Evolutionary conservation across 2,113 vertebrate species (phyloP).

Genomic region (Aleadryas rufinucha): DNA sequence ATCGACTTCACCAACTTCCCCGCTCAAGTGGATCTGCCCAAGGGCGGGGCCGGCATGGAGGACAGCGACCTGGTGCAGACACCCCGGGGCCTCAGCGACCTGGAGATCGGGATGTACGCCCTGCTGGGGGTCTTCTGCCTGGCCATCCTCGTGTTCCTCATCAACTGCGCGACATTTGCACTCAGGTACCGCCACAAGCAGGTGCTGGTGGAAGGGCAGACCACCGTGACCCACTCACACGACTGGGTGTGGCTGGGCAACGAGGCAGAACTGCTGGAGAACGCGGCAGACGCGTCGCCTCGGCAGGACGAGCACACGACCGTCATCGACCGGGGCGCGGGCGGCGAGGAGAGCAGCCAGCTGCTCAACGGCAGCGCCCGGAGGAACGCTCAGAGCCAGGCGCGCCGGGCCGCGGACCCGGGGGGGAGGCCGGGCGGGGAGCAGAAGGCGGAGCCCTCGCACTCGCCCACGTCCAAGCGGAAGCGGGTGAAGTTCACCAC

Average conservation of each 20-base stretch:
- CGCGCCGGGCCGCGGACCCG: slow-evolving; percentile 66
- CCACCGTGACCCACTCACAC: slow-evolving; percentile 86
- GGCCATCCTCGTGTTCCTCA: slow-evolving; percentile 94
- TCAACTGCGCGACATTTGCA: slow-evolving; percentile 93
- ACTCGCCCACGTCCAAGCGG: slow-evolving; percentile 83
- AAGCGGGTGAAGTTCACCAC: slow-evolving; percentile 94
- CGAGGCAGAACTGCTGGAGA: slow-evolving; percentile 87
- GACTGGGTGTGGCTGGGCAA: slow-evolving; percentile 98
- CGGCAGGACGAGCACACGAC: slow-evolving; percentile 85
- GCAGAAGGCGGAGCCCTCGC: slow-evolving; percentile 74
- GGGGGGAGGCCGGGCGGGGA: slow-evolving; percentile 69
- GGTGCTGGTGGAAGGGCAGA: slow-evolving; percentile 86
- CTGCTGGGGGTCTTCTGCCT: slow-evolving; percentile 95
- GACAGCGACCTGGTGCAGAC: slow-evolving; percentile 79
- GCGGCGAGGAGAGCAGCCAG: slow-evolving; percentile 74
- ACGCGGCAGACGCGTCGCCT: slow-evolving; percentile 69
- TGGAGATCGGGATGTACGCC: slow-evolving; percentile 98
- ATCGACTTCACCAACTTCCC: slow-evolving; percentile 91
- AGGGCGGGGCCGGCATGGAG: slow-evolving; percentile 66
- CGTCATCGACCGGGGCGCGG: slow-evolving; percentile 79
- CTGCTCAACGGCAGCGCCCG: slow-evolving; percentile 79
- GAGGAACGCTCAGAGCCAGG: slow-evolving; percentile 78
- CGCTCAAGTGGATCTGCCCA: slow-evolving; percentile 84
- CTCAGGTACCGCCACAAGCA: slow-evolving; percentile 93
- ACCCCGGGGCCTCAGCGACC: slow-evolving; percentile 83